Percentiles rank a stretch among this genome's conserved stretches.
phyloP scores from a whole-genome alignment of 2,888 invertebrate species.

The Temnothorax unifasciatus region DNA sequence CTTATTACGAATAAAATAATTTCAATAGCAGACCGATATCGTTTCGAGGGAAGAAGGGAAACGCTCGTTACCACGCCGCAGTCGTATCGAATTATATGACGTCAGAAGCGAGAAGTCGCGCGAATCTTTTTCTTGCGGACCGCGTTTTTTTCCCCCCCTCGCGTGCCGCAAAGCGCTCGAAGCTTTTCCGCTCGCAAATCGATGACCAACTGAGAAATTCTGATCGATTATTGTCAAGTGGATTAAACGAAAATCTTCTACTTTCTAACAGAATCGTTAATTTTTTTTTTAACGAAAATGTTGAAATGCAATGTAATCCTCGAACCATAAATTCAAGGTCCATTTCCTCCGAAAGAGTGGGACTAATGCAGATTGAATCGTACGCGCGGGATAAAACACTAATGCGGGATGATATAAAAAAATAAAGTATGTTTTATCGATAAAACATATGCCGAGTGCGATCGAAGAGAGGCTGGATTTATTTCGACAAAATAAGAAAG shows the following conservation, averaged over 20 bases:
- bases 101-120: conserved; percentile 9
- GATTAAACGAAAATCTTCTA: neutral
- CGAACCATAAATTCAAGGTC: conserved; percentile 1
- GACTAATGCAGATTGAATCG: conserved; percentile 9
- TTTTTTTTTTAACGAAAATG: neutral
- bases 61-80: neutral
- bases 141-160: neutral
- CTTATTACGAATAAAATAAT: conserved; percentile 28
- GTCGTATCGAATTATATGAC: conserved; percentile 20
- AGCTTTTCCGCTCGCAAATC: neutral
- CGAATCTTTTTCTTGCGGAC: neutral
- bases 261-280: neutral
- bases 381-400: neutral
- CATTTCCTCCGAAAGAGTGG: no score
- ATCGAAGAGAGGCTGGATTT: neutral
- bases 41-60: no score
- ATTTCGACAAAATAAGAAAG: neutral
- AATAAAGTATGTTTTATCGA: neutral
- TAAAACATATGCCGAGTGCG: no score
- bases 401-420: neutral
- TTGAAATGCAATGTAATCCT: neutral
- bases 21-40: neutral
- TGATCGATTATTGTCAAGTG: neutral
- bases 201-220: neutral
- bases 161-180: neutral